phyloP scores from a whole-genome alignment of 2,113 vertebrate genomes.

The Microtus pennsylvanicus region DNA sequence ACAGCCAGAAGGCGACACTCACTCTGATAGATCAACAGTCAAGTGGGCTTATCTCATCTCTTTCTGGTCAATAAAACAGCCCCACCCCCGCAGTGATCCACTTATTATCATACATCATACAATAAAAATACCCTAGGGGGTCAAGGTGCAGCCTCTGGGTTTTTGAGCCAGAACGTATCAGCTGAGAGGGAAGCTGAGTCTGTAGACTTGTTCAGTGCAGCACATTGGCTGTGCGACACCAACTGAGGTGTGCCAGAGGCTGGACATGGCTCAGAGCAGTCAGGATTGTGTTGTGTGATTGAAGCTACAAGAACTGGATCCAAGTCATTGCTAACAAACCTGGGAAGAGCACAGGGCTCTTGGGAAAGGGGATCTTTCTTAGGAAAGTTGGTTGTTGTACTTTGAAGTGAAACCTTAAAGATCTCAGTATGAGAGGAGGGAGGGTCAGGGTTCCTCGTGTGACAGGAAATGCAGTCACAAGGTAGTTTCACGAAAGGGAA shows the following conservation, averaged over 20 bases:
- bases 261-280: accelerated
- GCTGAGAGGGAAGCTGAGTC: neutral
- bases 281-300: neutral
- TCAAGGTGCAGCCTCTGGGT: neutral
- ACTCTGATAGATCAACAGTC: neutral
- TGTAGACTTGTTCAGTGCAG: neutral
- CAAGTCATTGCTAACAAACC: neutral
- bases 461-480: slow-evolving; percentile 2
- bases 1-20: neutral
- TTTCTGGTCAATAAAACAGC: neutral
- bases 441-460: neutral
- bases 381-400: neutral
- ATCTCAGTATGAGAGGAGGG: neutral
- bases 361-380: neutral
- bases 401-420: neutral
- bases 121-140: neutral
- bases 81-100: neutral
- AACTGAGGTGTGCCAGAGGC: accelerated
- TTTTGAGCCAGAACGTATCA: neutral
- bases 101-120: neutral
- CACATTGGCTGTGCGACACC: accelerated
- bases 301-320: neutral
- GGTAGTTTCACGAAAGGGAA: neutral
- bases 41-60: neutral
- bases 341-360: neutral